Evolutionary conservation across 1,140 invertebrate genomes (phyloP).

Genomic region (Andricus grossulariae): DNA sequence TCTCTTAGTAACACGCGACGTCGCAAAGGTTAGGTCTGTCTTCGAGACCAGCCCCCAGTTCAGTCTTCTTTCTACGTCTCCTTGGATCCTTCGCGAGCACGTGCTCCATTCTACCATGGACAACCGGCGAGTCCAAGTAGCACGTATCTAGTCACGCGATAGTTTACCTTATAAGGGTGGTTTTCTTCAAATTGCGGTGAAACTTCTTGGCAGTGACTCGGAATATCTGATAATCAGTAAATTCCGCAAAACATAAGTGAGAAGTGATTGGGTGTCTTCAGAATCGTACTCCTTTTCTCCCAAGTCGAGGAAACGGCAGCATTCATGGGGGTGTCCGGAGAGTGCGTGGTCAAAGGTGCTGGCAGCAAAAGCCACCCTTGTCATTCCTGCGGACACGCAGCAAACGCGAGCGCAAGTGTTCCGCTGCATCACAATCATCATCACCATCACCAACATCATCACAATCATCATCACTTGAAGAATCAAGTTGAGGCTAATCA

Average conservation of each 20-base stretch:
- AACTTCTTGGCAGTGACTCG: conserved; percentile 1
- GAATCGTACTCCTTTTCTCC: background rate
- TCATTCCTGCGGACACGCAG: conserved; percentile 67
- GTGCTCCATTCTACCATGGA: conserved; percentile 8
- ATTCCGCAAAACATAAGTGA: background rate
- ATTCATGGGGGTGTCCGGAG: conserved; percentile 74
- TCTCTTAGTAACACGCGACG: conserved; percentile 17
- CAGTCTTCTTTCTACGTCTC: background rate
- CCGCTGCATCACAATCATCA: conserved; percentile 49
- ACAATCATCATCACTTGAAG: conserved; percentile 50
- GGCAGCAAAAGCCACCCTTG: conserved; percentile 70
- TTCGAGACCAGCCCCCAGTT: background rate
- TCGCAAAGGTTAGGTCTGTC: conserved; percentile 11
- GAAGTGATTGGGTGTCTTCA: conserved; percentile 7
- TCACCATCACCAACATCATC: conserved; percentile 57
- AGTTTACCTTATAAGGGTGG: background rate
- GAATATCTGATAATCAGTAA: background rate
- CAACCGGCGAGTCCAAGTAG: conserved; percentile 3
- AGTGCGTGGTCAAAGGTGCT: conserved; percentile 69
- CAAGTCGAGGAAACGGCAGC: conserved; percentile 42
- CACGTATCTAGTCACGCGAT: background rate
- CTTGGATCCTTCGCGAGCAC: background rate
- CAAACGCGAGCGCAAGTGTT: conserved; percentile 59
- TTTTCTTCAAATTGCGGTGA: background rate
- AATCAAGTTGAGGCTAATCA: conserved; percentile 46